Evolutionary conservation across 2,113 vertebrate species (phyloP), one percentile per base, ranked within the genome.

Genomic region (Rattus norvegicus): DNA sequence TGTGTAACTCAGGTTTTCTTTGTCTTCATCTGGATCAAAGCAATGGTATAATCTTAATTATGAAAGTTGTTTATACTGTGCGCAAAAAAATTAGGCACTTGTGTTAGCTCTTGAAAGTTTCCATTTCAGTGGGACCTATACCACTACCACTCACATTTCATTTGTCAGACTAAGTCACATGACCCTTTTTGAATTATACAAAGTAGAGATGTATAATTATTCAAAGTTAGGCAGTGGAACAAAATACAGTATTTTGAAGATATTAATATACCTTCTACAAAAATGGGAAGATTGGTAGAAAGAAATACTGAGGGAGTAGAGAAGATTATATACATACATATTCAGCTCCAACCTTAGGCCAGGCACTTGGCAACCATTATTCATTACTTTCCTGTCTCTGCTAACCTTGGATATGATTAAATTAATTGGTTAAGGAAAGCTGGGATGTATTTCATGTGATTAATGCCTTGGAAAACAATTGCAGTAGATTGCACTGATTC

Each of bases 401-500:
- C 90, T 97, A 97, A 97, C 97, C 96, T 97, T 98, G 95, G 87
- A 39, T 92, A 76, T 97, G 97, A 96, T 97, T 97, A 98, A 97
- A 98, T 98, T 98, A 98, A 97, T 98, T 95, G 95, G 96, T 95
- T 98, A 97, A 98, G 91, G 97, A 97, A 97, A 96, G 77, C 91
- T 97, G 95, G 95, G 90, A 85, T 97, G 86, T 92, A 97, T 95
- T 98, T 97, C 89, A 95, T 97, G 95, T 97, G 98, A 98, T 98
- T 98, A 98, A 97, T 98, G 95, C 96, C 92, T 96, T 93, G 89
- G 95, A 98, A 98, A 98, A 98, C 98, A 98, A 97, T 97, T 90
- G 96, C 93, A 88, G 94, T 98, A 98, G 97, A 98, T 98, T 98
- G 96, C 97, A 93, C 97, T 96, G 96, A 98, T 98, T 98, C 76